Conservation (phyloP, 1,140 invertebrate genomes). For the Brachionus paranguensis region DNA sequence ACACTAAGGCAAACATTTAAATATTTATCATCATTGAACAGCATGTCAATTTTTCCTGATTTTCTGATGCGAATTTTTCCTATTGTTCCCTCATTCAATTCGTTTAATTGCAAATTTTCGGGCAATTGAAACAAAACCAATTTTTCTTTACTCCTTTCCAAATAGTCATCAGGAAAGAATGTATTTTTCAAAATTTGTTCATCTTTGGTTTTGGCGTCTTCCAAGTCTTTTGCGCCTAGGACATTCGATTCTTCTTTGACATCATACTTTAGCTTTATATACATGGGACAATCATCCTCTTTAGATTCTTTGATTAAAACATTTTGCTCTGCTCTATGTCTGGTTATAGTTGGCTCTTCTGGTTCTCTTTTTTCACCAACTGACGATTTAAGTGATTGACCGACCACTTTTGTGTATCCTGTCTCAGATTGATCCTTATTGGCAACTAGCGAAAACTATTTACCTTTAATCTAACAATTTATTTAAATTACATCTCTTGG, state of each 20-base stretch:
- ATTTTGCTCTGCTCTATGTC: neutral
- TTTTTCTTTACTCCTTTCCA: neutral
- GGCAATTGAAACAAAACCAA: constrained; percentile 9
- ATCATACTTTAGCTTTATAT: neutral
- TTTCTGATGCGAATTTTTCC: constrained; percentile 25
- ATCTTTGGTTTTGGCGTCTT: constrained; percentile 10
- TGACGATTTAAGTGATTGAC: neutral
- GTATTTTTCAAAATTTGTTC: constrained; percentile 24
- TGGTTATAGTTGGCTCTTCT: neutral
- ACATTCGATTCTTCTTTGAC: constrained; percentile 8
- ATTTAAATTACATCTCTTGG: constrained; percentile 27
- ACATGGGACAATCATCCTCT: neutral
- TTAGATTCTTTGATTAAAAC: neutral
- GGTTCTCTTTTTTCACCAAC: neutral
- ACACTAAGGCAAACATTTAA: constrained; percentile 5
- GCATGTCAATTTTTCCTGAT: constrained; percentile 12
- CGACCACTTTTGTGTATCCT: neutral
- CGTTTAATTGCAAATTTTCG: constrained; percentile 14
- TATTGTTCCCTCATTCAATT: constrained; percentile 4
- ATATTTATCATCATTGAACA: constrained; percentile 5
- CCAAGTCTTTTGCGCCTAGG: neutral
- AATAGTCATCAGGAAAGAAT: neutral
- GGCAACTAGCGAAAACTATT: neutral
- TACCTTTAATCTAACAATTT: neutral
- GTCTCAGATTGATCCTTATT: neutral